phyloP scores from a whole-genome alignment of 2,797 vertebrate species.

The Valencia hispanica region DNA sequence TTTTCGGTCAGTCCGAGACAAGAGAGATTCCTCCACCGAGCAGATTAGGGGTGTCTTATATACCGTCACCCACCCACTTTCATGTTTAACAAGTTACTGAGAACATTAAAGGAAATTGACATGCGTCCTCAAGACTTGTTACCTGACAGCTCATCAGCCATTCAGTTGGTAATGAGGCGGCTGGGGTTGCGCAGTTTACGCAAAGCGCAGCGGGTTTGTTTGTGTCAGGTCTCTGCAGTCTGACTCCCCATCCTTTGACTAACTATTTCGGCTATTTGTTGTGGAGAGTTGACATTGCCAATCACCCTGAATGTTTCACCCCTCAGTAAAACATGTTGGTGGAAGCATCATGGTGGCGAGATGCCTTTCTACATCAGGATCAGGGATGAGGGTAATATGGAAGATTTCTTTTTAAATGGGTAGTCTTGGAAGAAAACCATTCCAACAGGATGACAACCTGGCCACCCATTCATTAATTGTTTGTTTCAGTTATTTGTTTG shows the following conservation, averaged over 20 bases:
- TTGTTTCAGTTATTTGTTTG: conserved; percentile 9
- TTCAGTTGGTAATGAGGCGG: conserved; percentile 82
- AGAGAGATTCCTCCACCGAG: conserved; percentile 44
- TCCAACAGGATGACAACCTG: background rate
- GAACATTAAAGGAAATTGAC: conserved; percentile 85
- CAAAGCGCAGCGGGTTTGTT: conserved; percentile 57
- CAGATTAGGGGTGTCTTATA: conserved; percentile 76
- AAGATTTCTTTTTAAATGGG: background rate
- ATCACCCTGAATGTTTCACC: background rate
- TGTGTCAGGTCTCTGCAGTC: conserved; percentile 43
- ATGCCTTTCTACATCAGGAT: background rate
- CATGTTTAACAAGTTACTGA: conserved; percentile 83
- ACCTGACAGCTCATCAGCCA: conserved; percentile 84
- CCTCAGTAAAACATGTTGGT: background rate
- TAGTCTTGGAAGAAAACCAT: background rate
- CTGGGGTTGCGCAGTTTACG: conserved; percentile 66
- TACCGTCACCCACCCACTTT: conserved; percentile 72
- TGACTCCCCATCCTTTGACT: conserved; percentile 42
- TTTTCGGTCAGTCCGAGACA: conserved; percentile 67
- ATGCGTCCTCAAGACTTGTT: conserved; percentile 78
- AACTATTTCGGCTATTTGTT: conserved; percentile 59
- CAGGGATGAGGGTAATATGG: background rate
- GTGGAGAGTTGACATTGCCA: background rate
- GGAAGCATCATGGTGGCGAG: background rate
- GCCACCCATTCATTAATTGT: background rate